Percentiles rank a stretch among this genome's conserved stretches.
These are phyloP conservation scores for Diabrotica balteata DNA, from an alignment of 2,888 invertebrate species.

Conservation along the genomic window DNA sequence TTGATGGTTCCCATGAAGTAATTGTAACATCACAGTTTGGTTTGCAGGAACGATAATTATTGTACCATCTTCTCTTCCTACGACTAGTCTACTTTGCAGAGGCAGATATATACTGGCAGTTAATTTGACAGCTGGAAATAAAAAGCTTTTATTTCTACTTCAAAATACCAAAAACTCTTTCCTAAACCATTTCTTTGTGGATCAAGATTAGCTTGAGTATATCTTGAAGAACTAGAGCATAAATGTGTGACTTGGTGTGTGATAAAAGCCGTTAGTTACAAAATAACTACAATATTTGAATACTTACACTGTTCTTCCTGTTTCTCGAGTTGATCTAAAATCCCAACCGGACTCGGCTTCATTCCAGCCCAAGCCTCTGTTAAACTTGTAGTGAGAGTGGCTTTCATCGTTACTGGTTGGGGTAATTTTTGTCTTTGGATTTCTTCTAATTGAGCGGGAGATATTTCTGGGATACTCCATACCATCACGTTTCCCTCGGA, in stretches of 20 bases:
- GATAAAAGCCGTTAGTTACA: too few relatives aligned
- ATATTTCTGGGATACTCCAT: constrained; percentile 89
- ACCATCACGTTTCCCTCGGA: constrained; percentile 88
- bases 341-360: constrained; percentile 88
- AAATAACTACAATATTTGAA: not conserved
- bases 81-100: constrained; percentile 90
- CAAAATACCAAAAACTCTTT: too few relatives aligned
- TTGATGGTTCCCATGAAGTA: constrained; percentile 88
- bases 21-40: constrained; percentile 91
- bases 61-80: constrained; percentile 94
- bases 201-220: too few relatives aligned
- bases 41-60: constrained; percentile 96
- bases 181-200: too few relatives aligned
- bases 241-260: too few relatives aligned
- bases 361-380: constrained; percentile 88
- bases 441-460: constrained; percentile 67
- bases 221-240: too few relatives aligned
- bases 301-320: constrained; percentile 69
- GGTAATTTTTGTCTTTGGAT: constrained; percentile 65
- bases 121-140: constrained; percentile 70
- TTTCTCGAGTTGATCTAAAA: constrained; percentile 86
- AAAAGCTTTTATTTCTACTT: constrained; percentile 2
- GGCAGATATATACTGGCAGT: constrained; percentile 95
- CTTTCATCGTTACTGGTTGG: constrained; percentile 66
- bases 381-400: constrained; percentile 81